Base-by-base conservation (phyloP, 2,113 vertebrate species). In the Paedocypris sp. region DNA sequence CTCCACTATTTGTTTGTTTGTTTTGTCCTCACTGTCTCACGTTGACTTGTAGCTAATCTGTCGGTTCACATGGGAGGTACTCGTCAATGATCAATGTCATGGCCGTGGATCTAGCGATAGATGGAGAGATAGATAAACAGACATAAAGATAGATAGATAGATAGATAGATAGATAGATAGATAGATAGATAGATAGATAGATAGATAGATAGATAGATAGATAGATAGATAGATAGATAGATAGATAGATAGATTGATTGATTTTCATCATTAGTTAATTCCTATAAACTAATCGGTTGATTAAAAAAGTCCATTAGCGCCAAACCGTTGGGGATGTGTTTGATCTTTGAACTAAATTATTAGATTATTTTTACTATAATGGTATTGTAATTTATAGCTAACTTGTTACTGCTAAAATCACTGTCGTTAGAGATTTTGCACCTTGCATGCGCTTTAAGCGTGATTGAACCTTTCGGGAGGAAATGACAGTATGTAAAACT, bases 51-150 rank as follows among this genome's bases (percentile, higher is more conserved):
- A 28, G 6, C 15, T 9, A 6, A 32, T 13, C 26, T 15, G 9
- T 25, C n/a, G 4, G 15, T 51, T 19, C 19, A 32, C 36, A 68
- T 70, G 86, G 90, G 85, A 87, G 93, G 93, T 92, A 89, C 83
- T 85, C 82, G 86, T 90, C 85, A 85, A n/a, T n/a, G 89, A 95
- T 91, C 92, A 97, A 97, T 94, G 93, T 97, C 94, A 97, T 83
- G 90, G 90, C 90, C 92, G 89, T 79, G 82, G 71, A 81, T 74
- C 50, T n/a, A 62, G 64, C 64, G 71, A 19, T 62, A n/a, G n/a
- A n/a, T 48, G 49, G 60, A 69, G 54, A 45, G 50, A 45, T 52
- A 57, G 38, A 47, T 67, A 58, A 64, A 60, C 58, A 56, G 61
- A 62, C 29, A 66, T 8, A 72, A 22, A n/a, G 25, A 15, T 62